Evolutionary conservation across 1,140 invertebrate species (phyloP), one percentile per base, ranked within the genome.

Genomic region (Armadillidium nasatum): DNA sequence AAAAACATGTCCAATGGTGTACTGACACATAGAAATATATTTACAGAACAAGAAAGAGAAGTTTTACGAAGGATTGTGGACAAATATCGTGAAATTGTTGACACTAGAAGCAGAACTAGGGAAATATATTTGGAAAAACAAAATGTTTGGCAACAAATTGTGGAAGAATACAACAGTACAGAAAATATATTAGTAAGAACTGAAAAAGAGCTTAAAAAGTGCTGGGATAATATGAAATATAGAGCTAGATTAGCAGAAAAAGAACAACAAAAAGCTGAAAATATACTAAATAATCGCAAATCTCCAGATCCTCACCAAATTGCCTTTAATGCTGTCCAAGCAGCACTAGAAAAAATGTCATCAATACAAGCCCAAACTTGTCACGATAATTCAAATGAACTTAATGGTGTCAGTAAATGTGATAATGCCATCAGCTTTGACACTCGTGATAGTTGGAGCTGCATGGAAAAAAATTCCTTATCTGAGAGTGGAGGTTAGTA

Each of bases 191-290:
- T 78, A 74, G 77, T 77, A 15, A 78, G 79, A 54, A 81, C 79
- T 43, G 79, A 78, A 66, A 81, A 81, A 46, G 79, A 81, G 50
- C 66, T 81, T 9, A 71, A 76, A 13, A 81, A 81, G 71, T 81
- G 79, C 46, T 81, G 79, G 79, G 79, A 81, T 45, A 81, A 81
- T 45, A 81, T 81, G 79, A 81, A 81, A 33, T 81, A 81, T 71
- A 72, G 79, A 71, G 79, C 79, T 21, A 81, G 77, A 54, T 77
- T 78, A 67, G 79, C 79, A 44, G 79, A 81, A 70, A 81, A 81
- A 67, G 79, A 81, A 45, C 73, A 74, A 19, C 73, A 74, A 21
- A 74, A 74, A 33, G 46, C 46, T 10, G 46, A 50, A 50, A 50
- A 50, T 50, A n/a, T n/a, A n/a, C 15, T 50, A 10, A 50, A 50